Base-by-base conservation (phyloP, 2,888 invertebrate species). In the Protula sp. region DNA sequence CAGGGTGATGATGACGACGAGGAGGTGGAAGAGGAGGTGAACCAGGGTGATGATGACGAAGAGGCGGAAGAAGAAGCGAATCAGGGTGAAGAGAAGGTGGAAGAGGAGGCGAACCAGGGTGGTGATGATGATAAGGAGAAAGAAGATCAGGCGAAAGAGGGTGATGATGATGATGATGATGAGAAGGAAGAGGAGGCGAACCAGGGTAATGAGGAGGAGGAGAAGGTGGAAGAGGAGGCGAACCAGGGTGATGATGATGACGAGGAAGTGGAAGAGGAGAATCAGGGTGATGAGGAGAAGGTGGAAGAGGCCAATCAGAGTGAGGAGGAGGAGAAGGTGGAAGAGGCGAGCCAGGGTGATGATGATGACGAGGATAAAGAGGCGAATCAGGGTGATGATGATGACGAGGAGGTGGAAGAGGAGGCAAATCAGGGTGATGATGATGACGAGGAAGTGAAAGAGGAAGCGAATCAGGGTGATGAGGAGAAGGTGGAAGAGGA, bases 251-350 rank as follows among this genome's bases (percentile, higher is more conserved):
- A n/a, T n/a, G n/a, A n/a, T n/a, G n/a, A n/a, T n/a, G n/a, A n/a
- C n/a, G n/a, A n/a, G n/a, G n/a, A n/a, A n/a, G n/a, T n/a, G n/a
- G n/a, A n/a, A n/a, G n/a, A n/a, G n/a, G n/a, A n/a, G n/a, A n/a
- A n/a, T n/a, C n/a, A n/a, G n/a, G n/a, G n/a, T n/a, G n/a, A n/a
- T n/a, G n/a, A n/a, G n/a, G n/a, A n/a, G n/a, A n/a, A n/a, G n/a
- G n/a, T n/a, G n/a, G n/a, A 27, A 27, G 27, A 50, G 31, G 22
- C 5, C 27, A 29, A 27, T 30, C 22, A 50, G 24, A 47, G 52
- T 31, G 29, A 51, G 53, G 24, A 62, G 55, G 26, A 45, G 56
- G 3, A 54, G 54, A 14, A 60, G 59, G n/a, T n/a, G n/a, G n/a
- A n/a, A n/a, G n/a, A n/a, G n/a, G n/a, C n/a, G n/a, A n/a, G n/a